Evolutionary conservation across 2,888 invertebrate genomes (phyloP), one percentile per base, ranked within the genome.

Genomic region (Diarsia rubi): DNA sequence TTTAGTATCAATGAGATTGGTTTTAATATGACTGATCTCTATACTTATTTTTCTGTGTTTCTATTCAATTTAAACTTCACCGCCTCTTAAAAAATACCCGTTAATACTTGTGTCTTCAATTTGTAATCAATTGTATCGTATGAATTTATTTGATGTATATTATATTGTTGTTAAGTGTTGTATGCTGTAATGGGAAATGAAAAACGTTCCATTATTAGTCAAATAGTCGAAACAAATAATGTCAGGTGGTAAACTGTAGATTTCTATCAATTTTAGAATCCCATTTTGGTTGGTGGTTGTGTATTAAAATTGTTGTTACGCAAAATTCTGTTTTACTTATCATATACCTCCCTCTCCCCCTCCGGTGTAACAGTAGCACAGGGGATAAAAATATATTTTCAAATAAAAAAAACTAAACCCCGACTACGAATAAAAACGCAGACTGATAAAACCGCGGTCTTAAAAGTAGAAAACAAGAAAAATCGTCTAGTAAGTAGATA

Each of bases 101-200:
- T n/a, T 57, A 45, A 42, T 69, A 60, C 49, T 69, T 14, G 31
- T 66, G 47, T 57, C 54, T 54, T 60, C n/a, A 60, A 73, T 78
- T 64, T 47, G 16, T 66, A 44, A 79, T 49, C n/a, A 45, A 47
- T 65, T 62, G 47, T 64, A 70, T 70, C 1, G 24, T 49, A 44
- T 52, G 49, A n/a, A 45, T 59, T 79, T 52, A 79, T 60, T 73
- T 73, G 52, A 74, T 78, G 78, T 63, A 42, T 63, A 16, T 44
- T 66, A 54, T 21, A 65, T 47, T 80, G 64, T 79, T 74, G 49
- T 47, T 49, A 42, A 59, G 47, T 65, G 73, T 79, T 79, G 52
- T 62, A 71, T 49, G 47, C 44, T 71, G 5, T 75, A 62, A 27
- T 62, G 54, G 68, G 54, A 75, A 69, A 47, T 49, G 0, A 62